Evolutionary conservation across 2,797 vertebrate genomes (phyloP).

Genomic region (Pteronotus mesoamericanus): DNA sequence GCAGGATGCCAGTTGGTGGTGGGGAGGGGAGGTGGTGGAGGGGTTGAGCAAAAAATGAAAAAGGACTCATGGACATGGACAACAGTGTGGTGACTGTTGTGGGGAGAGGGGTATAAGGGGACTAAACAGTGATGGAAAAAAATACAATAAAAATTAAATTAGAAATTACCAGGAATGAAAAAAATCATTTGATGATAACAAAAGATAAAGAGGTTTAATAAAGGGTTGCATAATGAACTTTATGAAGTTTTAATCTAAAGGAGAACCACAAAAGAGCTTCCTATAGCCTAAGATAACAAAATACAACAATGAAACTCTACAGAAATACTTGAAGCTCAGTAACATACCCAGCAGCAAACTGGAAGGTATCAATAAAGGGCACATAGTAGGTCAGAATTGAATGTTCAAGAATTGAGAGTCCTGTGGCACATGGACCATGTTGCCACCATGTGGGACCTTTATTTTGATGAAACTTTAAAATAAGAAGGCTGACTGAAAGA

Average conservation of each 20-base stretch:
- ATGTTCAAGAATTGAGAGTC: not conserved
- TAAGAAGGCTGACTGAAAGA: not conserved
- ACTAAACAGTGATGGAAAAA: too few species aligned
- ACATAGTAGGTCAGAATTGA: not conserved
- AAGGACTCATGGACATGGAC: too few species aligned
- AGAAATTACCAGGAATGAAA: not conserved
- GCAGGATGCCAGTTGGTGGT: too few species aligned
- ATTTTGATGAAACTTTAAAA: not conserved
- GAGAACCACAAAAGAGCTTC: not conserved
- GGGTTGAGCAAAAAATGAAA: too few species aligned
- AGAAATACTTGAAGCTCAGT: not conserved
- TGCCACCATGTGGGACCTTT: not conserved
- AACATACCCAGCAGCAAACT: not conserved
- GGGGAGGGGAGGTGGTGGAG: too few species aligned
- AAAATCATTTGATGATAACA: not conserved
- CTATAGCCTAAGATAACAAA: not conserved
- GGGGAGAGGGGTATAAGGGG: too few species aligned
- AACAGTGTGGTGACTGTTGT: too few species aligned
- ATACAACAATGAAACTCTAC: not conserved
- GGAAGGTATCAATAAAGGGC: not conserved
- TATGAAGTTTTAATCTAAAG: not conserved
- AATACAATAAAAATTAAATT: not conserved
- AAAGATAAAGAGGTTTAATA: not conserved
- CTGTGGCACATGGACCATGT: too few species aligned
- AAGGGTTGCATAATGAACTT: not conserved